Evolutionary conservation across 2,797 vertebrate genomes (phyloP).

Genomic region (Falco naumanni): DNA sequence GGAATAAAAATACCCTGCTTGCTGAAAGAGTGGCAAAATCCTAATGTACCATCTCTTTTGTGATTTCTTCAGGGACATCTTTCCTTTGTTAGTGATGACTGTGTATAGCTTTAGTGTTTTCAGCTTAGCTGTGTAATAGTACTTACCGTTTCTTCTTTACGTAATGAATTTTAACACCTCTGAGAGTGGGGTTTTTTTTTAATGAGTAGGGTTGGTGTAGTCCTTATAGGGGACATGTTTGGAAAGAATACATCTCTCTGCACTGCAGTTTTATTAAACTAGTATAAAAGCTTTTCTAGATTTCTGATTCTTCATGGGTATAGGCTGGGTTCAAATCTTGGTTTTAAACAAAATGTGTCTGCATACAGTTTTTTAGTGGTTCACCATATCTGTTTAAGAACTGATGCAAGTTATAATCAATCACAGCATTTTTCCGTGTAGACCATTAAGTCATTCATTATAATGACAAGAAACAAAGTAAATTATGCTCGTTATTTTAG

Average conservation of each 20-base stretch:
- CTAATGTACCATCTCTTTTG: background rate
- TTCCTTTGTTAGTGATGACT: background rate
- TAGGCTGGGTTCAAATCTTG: background rate
- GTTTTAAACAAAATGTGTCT: background rate
- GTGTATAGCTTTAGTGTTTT: background rate
- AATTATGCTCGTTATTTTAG: background rate
- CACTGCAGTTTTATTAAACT: background rate
- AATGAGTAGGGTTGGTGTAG: background rate
- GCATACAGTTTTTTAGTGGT: background rate
- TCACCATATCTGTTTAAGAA: constrained; percentile 1
- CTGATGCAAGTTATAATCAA: background rate
- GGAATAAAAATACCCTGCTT: constrained; percentile 22
- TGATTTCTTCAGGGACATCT: constrained; percentile 7
- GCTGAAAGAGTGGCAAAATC: background rate
- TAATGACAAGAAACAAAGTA: background rate
- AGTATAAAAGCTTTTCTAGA: background rate
- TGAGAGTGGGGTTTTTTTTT: background rate
- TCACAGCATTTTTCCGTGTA: background rate
- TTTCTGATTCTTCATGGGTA: background rate
- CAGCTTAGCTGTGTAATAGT: background rate
- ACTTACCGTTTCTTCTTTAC: background rate
- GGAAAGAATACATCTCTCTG: background rate
- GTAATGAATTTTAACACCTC: background rate
- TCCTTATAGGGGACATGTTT: background rate
- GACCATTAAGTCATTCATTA: background rate